Base-by-base conservation (phyloP, 2,113 vertebrate species). In the Leptodactylus fuscus region DNA sequence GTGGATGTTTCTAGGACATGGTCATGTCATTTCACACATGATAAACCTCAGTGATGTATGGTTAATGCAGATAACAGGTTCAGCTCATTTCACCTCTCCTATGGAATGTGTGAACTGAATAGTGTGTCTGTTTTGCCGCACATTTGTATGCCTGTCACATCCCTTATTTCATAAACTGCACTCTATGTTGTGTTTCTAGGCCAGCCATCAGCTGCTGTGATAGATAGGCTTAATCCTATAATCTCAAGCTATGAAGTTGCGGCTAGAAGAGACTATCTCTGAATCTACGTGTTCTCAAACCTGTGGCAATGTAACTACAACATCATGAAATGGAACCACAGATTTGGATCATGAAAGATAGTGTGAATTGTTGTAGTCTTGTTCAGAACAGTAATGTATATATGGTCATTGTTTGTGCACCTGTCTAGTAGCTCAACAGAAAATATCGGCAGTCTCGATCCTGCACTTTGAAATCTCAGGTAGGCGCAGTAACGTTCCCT, bases 101-200 rank as follows among this genome's bases (percentile, higher is more conserved):
- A 18, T 67, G 32, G 29, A 34, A 67, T 18, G 62, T 18, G 62
- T 67, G 62, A 67, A 20, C 29, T 18, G 34, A 2, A 34, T 67
- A 34, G 12, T 34, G 62, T 67, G 62, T 67, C 32, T 18, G 27
- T 34, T 34, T 18, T 32, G 32, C 29, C 24, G 18, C 58, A 29
- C 32, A 67, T 36, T 67, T 67, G 20, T 67, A 67, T 67, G 32
- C 32, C 62, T 34, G 62, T 67, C 62, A 67, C 32, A 67, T 34
- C 15, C 29, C 32, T 67, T 67, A 34, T 36, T 67, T 67, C 15
- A 8, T 20, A 67, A 67, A 67, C 12, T 34, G 62, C 1, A 18
- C 62, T 20, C 62, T 67, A 16, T 32, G 62, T 34, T 18, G 15
- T 67, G 62, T 67, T 67, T 67, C 32, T 36, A 67, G 62, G 62